These are phyloP conservation scores for Xyliphius kryptos DNA, from an alignment of 2,113 vertebrate genomes.

Conservation along the genomic window DNA sequence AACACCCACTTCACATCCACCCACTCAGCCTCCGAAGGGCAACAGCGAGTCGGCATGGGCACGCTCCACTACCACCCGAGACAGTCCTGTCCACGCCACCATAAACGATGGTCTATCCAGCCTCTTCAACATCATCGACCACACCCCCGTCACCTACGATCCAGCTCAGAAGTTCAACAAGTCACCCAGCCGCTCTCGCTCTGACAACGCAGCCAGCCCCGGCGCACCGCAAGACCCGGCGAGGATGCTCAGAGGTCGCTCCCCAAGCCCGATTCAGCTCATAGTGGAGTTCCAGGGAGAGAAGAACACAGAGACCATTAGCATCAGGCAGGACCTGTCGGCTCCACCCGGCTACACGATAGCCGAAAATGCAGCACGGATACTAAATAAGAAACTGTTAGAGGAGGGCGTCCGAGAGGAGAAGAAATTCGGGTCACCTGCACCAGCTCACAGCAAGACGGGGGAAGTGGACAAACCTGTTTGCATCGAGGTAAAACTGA, in stretches of 20 bases:
- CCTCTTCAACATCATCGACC: slow-evolving; percentile 98
- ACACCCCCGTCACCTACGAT: slow-evolving; percentile 79
- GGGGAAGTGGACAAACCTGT: slow-evolving; percentile 64
- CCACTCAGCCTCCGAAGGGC: slow-evolving; percentile 77
- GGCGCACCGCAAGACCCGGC: slow-evolving; percentile 66
- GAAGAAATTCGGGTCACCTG: slow-evolving; percentile 60
- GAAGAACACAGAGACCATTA: slow-evolving; percentile 73
- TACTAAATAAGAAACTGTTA: slow-evolving; percentile 88
- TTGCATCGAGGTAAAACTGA: slow-evolving; percentile 83
- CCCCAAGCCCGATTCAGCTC: slow-evolving; percentile 83
- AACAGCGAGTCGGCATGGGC: slow-evolving; percentile 95
- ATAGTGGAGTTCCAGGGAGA: slow-evolving; percentile 76
- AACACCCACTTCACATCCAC: slow-evolving; percentile 60
- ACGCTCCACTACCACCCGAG: slow-evolving; percentile 89
- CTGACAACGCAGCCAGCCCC: slow-evolving; percentile 50
- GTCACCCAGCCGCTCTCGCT: slow-evolving; percentile 75
- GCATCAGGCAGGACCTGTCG: slow-evolving; percentile 83
- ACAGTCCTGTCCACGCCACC: slow-evolving; percentile 95
- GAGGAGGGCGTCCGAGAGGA: slow-evolving; percentile 87
- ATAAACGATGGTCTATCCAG: slow-evolving; percentile 97
- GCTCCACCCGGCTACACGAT: slow-evolving; percentile 86
- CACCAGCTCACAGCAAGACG: slow-evolving; percentile 59
- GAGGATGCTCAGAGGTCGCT: slow-evolving; percentile 72
- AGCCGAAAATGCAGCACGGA: slow-evolving; percentile 83
- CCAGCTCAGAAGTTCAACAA: slow-evolving; percentile 75